Percentiles rank a stretch among this genome's conserved stretches.
phyloP scores from a whole-genome alignment of 2,888 invertebrate species.

The Sminthurides aquaticus region DNA sequence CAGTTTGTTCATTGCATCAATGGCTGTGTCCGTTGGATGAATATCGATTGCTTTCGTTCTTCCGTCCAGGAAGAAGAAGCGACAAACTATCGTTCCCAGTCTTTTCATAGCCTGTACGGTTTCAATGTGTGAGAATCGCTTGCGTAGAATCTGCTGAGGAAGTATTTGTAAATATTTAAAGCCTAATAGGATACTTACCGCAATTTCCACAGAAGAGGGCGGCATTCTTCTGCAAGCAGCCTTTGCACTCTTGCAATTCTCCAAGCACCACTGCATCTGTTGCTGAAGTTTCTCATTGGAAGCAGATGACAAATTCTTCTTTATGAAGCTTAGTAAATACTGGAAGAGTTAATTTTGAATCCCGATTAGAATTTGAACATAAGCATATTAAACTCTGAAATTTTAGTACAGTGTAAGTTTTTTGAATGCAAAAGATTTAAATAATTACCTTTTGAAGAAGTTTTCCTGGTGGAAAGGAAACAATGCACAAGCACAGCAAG shows the following conservation, averaged over 20 bases:
- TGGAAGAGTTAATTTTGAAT: conserved; percentile 45
- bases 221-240: conserved; percentile 72
- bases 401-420: too few species aligned
- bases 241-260: conserved; percentile 82
- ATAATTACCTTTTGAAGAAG: conserved; percentile 59
- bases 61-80: conserved; percentile 90
- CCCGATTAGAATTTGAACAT: too few species aligned
- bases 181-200: conserved; percentile 54
- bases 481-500: conserved; percentile 77
- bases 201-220: conserved; percentile 87
- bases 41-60: conserved; percentile 91
- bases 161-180: background rate
- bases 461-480: conserved; percentile 85
- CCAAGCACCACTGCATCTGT: conserved; percentile 88
- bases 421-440: too few species aligned
- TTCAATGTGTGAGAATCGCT: too few species aligned
- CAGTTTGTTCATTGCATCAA: conserved; percentile 78
- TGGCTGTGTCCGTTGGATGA: conserved; percentile 87
- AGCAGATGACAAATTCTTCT: conserved; percentile 54
- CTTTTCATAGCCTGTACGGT: conserved; percentile 79
- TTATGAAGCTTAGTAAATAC: conserved; percentile 69
- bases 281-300: conserved; percentile 63
- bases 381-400: too few species aligned
- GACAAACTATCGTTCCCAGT: conserved; percentile 82
- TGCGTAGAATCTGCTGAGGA: background rate